Evolutionary conservation across 2,888 invertebrate genomes (phyloP), one percentile per base, ranked within the genome.

Genomic region (Chrysotoxum bicinctum): DNA sequence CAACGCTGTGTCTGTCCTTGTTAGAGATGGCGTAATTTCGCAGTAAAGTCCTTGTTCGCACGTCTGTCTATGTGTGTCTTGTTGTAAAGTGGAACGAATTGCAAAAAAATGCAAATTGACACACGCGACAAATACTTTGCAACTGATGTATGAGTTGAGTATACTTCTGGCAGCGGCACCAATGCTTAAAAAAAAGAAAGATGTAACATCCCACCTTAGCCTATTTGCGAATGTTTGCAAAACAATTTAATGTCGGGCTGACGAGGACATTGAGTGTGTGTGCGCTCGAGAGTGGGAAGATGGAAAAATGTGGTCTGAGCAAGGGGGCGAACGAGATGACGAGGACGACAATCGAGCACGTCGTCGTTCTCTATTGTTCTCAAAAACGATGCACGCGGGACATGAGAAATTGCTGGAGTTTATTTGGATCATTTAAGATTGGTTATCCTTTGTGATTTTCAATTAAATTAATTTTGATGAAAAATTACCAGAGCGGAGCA

Each of bases 401-500:
- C 85, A 81, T 85, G 85, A 85, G 85, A 85, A 73, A 85, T 85
- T 73, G 85, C 76, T 81, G 30, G 50, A 85, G 81, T 81, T 85
- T 85, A 81, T 85, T 85, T 85, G 81, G 85, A 85, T 85, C 85
- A 85, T 85, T 85, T 85, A 81, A 73, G 85, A 85, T 85, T 85
- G 85, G 85, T 81, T 85, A 85, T 85, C 85, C 85, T 80, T 85
- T 81, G 81, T 81, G 81, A 81, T 81, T 85, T 85, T 85, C 85
- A 85, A 81, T 85, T 81, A 85, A 85, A 85, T 85, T 73, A 68
- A 85, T 85, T 85, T 85, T 48, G 68, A 85, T 85, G 85, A 85
- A 85, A 85, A 85, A 85, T 85, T 77, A 81, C 80, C 68, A 60
- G 48, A 56, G 54, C 35, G 72, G 43, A 43, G 43, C 32, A 43